These are phyloP conservation scores for Mythimna pallens DNA, from an alignment of 2,888 invertebrate species.

Conservation along the genomic window DNA sequence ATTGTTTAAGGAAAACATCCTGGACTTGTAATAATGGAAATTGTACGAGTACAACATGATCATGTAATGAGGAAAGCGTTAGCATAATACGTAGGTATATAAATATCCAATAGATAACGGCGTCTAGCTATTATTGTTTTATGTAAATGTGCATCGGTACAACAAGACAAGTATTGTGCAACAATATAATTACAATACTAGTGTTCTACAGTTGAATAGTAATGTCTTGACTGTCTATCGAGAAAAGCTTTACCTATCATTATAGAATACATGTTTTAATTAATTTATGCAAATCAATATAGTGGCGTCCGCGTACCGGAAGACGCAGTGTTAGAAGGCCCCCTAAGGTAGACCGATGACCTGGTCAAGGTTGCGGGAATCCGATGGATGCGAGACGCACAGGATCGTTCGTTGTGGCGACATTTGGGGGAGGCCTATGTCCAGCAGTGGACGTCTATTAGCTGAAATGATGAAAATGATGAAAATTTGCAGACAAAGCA, in stretches of 20 bases:
- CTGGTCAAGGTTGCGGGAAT: too few relatives aligned
- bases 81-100: constrained; percentile 30
- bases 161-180: constrained; percentile 41
- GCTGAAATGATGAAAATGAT: too few relatives aligned
- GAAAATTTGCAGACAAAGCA: too few relatives aligned
- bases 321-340: too few relatives aligned
- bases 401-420: too few relatives aligned
- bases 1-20: constrained; percentile 45
- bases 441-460: too few relatives aligned
- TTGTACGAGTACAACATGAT: constrained; percentile 17
- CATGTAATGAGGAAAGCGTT: constrained; percentile 43
- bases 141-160: constrained; percentile 43
- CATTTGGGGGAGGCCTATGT: too few relatives aligned
- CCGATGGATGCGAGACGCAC: too few relatives aligned
- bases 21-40: constrained; percentile 35
- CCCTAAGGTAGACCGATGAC: too few relatives aligned
- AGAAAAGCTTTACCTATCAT: constrained; percentile 18
- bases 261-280: constrained; percentile 25
- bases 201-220: constrained; percentile 34
- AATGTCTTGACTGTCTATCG: constrained; percentile 24
- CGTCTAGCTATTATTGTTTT: constrained; percentile 35
- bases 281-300: constrained; percentile 6
- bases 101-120: constrained; percentile 49
- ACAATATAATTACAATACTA: constrained; percentile 34
- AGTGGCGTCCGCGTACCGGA: too few relatives aligned